Evolutionary conservation across 2,888 invertebrate genomes (phyloP).

Genomic region (Dastarcus helophoroides): DNA sequence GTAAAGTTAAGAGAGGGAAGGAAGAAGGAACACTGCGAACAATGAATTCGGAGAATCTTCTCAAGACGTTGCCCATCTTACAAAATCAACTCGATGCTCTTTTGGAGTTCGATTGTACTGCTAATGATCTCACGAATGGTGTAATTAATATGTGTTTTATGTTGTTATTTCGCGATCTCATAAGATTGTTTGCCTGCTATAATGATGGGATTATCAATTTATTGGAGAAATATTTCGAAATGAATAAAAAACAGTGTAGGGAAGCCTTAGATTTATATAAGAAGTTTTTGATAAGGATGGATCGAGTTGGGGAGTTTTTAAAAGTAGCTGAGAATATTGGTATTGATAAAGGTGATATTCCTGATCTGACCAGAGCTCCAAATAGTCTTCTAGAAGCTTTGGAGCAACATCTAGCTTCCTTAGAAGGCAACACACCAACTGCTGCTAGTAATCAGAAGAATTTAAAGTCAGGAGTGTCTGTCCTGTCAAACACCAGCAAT

Average conservation of each 20-base stretch:
- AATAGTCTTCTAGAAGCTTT: slow-evolving; percentile 94
- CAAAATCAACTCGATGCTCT: slow-evolving; percentile 94
- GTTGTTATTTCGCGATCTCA: slow-evolving; percentile 97
- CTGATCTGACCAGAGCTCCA: slow-evolving; percentile 96
- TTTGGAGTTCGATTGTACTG: slow-evolving; percentile 94
- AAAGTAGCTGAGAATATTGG: slow-evolving; percentile 87
- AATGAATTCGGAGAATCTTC: slow-evolving; percentile 94
- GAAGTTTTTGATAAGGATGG: slow-evolving; percentile 98
- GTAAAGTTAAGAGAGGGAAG: slow-evolving; percentile 98
- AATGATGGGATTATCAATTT: slow-evolving; percentile 99
- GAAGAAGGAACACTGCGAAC: slow-evolving; percentile 96
- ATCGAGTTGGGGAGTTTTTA: slow-evolving; percentile 95
- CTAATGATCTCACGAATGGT: slow-evolving; percentile 87
- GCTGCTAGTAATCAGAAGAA: slow-evolving; percentile 79
- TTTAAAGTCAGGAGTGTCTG: slow-evolving; percentile 81
- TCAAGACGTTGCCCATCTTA: slow-evolving; percentile 93
- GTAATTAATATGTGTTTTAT: slow-evolving; percentile 99
- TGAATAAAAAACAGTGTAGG: slow-evolving; percentile 98
- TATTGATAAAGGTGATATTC: slow-evolving; percentile 98
- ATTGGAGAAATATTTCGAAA: slow-evolving; percentile 98
- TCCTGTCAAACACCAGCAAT: slow-evolving; percentile 76
- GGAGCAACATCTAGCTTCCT: slow-evolving; percentile 87
- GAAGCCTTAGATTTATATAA: slow-evolving; percentile 98
- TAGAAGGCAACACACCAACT: slow-evolving; percentile 90
- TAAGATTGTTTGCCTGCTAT: slow-evolving; percentile 96